Evolutionary conservation across 2,888 invertebrate species (phyloP), one percentile per base, ranked within the genome.

Genomic region (Pachycephus smyrnensis): DNA sequence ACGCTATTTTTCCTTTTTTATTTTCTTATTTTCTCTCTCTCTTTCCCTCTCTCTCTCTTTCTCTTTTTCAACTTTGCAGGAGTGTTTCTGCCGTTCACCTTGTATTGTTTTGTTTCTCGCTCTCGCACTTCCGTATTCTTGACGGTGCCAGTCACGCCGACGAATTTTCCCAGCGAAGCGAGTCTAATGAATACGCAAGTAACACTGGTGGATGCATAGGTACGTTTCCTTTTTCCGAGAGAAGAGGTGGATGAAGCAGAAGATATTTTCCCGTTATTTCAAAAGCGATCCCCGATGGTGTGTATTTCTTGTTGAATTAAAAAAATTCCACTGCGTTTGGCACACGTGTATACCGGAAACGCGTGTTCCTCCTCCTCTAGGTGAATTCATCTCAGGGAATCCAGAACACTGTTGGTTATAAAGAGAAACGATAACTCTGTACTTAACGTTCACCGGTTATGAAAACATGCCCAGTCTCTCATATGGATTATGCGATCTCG

Each of bases 51-150:
- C 35, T 35, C 35, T 35, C 35, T 6, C 35, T 35, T 4, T 35
- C 35, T 6, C 35, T 33, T 12, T n/a, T 35, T 68, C 15, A 32
- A 32, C 30, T 73, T 75, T 33, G 3, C 31, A 71, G 74, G 71
- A 32, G 23, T 15, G 71, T 71, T 77, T 77, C 69, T 23, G 73
- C 75, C 77, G 35, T 73, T 75, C 75, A 68, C 75, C 73, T 73
- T 36, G 32, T 12, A 33, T 23, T 33, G 30, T 55, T 32, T 75
- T 77, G 2, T 35, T 31, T 68, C 68, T 35, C 4, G 23, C 71
- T 37, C 68, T 73, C 73, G 71, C 76, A 75, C 73, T 75, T 36
- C 9, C 55, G 55, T 55, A 55, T 23, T 55, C 55, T 55, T 23
- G 1, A 55, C 55, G 23, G 23, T 55, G 2, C 55, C 55, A 55